A percentile compares a stretch with the other conserved stretches of the same genome.
Conservation (phyloP, 2,888 invertebrate genomes). For the Drosophila parthenogenetica region DNA sequence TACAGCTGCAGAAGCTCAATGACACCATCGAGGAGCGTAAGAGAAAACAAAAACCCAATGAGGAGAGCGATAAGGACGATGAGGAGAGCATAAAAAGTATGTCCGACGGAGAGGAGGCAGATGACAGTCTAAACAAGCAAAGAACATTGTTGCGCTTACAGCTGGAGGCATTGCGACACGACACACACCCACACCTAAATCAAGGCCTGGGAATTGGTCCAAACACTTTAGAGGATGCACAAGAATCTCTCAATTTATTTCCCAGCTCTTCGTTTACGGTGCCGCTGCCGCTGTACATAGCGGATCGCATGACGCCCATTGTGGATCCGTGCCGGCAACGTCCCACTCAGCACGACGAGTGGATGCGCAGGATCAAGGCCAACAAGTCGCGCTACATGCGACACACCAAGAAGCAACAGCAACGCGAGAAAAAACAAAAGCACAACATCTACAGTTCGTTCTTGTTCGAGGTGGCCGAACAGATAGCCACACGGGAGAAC, state of each 20-base stretch:
- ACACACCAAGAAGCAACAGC: conserved; percentile 25
- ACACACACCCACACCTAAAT: conserved; percentile 35
- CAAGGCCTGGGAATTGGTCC: conserved; percentile 32
- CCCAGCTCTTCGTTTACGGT: conserved; percentile 50
- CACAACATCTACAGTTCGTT: conserved; percentile 23
- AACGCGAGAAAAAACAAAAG: conserved; percentile 40
- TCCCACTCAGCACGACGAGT: conserved; percentile 31
- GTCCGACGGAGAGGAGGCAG: not conserved
- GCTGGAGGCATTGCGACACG: conserved; percentile 48
- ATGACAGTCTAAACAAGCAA: not conserved
- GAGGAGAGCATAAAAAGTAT: not conserved
- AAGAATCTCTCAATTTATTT: conserved; percentile 12
- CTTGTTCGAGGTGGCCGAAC: conserved; percentile 59
- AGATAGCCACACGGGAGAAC: conserved; percentile 60
- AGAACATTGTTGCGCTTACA: not conserved
- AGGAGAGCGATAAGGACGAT: not conserved
- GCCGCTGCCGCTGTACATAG: conserved; percentile 55
- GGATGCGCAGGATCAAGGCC: conserved; percentile 20
- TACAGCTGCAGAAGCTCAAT: conserved; percentile 19
- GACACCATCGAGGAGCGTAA: not conserved
- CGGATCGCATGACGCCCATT: conserved; percentile 45
- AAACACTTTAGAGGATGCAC: not conserved
- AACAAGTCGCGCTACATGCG: conserved; percentile 20
- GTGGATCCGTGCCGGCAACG: conserved; percentile 52
- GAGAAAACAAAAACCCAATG: not conserved